Percentiles rank a stretch among this genome's conserved stretches.
These are phyloP conservation scores for Andrena dorsata DNA, from an alignment of 2,888 invertebrate species.

Conservation along the genomic window DNA sequence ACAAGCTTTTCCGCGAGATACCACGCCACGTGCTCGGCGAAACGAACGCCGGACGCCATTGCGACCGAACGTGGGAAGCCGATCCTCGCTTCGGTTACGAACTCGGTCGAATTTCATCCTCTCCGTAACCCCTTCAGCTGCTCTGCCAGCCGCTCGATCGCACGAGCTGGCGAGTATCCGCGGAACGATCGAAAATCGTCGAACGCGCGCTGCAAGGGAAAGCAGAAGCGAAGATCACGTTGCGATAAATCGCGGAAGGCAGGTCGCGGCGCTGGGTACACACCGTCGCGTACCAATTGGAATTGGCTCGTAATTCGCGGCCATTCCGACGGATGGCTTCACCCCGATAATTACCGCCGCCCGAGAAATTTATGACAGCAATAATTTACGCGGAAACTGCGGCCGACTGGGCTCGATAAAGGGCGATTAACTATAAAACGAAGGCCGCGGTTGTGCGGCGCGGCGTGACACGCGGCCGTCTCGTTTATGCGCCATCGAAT, in stretches of 20 bases:
- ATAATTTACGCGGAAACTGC: conserved; percentile 75
- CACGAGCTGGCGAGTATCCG: conserved; percentile 40
- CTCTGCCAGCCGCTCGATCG: conserved; percentile 32
- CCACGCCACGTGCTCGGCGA: conserved; percentile 27
- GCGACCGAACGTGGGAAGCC: conserved; percentile 39
- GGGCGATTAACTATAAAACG: conserved; percentile 75
- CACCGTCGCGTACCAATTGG: conserved; percentile 68
- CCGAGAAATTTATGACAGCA: conserved; percentile 76
- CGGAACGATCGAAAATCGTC: conserved; percentile 58
- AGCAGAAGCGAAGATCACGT: conserved; percentile 63
- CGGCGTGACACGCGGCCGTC: conserved; percentile 21
- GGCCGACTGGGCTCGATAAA: conserved; percentile 73
- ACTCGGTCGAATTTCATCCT: not conserved
- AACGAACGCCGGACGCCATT: conserved; percentile 15
- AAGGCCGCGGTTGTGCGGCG: conserved; percentile 51
- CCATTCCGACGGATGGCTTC: conserved; percentile 72
- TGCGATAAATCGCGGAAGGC: conserved; percentile 69
- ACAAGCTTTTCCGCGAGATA: conserved; percentile 46
- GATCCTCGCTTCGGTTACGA: conserved; percentile 7
- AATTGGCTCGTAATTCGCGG: conserved; percentile 74
- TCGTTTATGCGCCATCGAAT: conserved; percentile 42
- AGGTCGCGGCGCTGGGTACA: conserved; percentile 59
- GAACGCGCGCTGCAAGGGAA: conserved; percentile 42
- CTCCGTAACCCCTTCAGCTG: not conserved
- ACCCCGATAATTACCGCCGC: conserved; percentile 75